These are phyloP conservation scores for Trichacis sp. DNA, from an alignment of 2,888 invertebrate genomes.

Conservation along the genomic window DNA sequence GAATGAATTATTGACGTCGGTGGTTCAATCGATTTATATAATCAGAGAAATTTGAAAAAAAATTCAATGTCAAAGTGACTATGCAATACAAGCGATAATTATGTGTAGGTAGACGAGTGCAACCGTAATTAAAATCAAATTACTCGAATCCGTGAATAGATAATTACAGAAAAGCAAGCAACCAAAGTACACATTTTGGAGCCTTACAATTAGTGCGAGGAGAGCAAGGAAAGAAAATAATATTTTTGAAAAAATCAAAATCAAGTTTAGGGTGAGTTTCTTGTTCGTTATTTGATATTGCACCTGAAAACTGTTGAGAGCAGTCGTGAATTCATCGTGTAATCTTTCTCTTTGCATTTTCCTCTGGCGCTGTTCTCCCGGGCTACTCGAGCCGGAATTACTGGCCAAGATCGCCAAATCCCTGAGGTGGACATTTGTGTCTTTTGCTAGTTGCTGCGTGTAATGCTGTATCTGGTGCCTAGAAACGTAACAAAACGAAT, in stretches of 20 bases:
- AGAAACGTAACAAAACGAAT: slow-evolving; percentile 52
- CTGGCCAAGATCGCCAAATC: slow-evolving; percentile 77
- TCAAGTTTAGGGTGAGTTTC: too few relatives aligned
- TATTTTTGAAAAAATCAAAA: too few relatives aligned
- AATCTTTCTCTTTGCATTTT: slow-evolving; percentile 91
- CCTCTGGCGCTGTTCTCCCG: slow-evolving; percentile 79
- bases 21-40: not conserved
- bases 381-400: slow-evolving; percentile 71
- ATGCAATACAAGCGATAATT: not conserved
- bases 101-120: not conserved
- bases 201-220: too few relatives aligned
- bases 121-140: too few relatives aligned
- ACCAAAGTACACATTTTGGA: too few relatives aligned
- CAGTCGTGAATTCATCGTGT: slow-evolving; percentile 91
- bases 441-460: slow-evolving; percentile 93
- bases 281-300: too few relatives aligned
- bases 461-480: slow-evolving; percentile 96
- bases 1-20: not conserved
- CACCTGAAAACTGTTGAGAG: slow-evolving; percentile 89
- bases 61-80: not conserved
- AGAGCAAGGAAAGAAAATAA: too few relatives aligned
- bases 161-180: not conserved
- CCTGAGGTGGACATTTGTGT: slow-evolving; percentile 88
- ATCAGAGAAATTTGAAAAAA: not conserved
- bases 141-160: not conserved